phyloP scores from a whole-genome alignment of 1,140 invertebrate species.

The Trachymyrmex septentrionalis region DNA sequence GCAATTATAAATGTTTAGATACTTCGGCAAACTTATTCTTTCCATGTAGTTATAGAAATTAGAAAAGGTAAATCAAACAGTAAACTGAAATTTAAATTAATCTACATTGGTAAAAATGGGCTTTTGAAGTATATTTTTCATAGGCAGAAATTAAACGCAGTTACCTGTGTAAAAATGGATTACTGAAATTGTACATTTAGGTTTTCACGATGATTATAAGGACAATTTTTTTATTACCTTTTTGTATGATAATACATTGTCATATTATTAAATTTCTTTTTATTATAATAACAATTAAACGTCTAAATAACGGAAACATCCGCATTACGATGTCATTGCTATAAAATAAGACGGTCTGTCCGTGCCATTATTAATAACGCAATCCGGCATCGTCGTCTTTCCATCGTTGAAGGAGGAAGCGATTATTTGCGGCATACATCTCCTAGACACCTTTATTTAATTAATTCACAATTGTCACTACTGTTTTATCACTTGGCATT shows the following conservation, averaged over 20 bases:
- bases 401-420: constrained; percentile 35
- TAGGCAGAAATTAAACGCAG: neutral
- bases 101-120: no score
- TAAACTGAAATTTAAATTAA: no score
- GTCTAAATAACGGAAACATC: constrained; percentile 18
- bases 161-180: neutral
- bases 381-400: constrained; percentile 30
- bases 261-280: neutral
- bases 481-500: constrained; percentile 31
- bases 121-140: neutral
- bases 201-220: neutral
- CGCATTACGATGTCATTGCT: constrained; percentile 17
- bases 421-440: neutral
- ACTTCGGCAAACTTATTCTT: no score
- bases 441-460: constrained; percentile 40
- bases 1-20: no score
- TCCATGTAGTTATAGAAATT: no score
- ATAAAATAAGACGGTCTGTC: neutral
- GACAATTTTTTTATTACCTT: neutral
- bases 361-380: constrained; percentile 45
- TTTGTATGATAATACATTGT: neutral
- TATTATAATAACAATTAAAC: neutral
- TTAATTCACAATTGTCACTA: constrained; percentile 56
- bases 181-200: neutral
- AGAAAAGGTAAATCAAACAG: no score